A percentile compares a stretch with the other conserved stretches of the same genome.
phyloP scores from a whole-genome alignment of 2,113 vertebrate genomes.

The Embiotoca jacksoni region DNA sequence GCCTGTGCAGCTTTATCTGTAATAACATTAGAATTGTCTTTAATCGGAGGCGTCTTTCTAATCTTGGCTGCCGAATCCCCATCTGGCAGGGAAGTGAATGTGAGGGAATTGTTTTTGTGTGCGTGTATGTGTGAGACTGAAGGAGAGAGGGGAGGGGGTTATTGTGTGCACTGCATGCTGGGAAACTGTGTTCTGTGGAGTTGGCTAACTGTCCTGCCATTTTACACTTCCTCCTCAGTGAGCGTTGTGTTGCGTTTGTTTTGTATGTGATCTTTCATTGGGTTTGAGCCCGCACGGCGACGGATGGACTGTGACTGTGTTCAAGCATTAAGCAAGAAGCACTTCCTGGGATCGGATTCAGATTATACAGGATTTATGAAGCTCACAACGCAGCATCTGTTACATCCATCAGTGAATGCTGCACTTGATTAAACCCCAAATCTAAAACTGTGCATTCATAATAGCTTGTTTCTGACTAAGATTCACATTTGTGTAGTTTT shows the following conservation, averaged over 20 bases:
- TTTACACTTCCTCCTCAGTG: constrained; percentile 61
- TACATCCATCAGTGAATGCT: constrained; percentile 41
- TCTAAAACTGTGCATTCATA: not conserved
- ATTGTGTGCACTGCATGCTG: constrained; percentile 71
- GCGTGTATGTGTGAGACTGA: constrained; percentile 11
- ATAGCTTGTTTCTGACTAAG: not conserved
- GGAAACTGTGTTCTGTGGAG: constrained; percentile 72
- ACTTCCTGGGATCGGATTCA: constrained; percentile 58
- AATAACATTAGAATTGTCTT: constrained; percentile 63
- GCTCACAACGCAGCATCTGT: constrained; percentile 60
- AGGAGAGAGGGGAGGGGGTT: constrained; percentile 46
- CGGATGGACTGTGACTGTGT: constrained; percentile 7
- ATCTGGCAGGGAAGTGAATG: constrained; percentile 68
- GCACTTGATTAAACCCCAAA: constrained; percentile 18
- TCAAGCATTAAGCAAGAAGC: constrained; percentile 54
- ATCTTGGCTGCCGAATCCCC: constrained; percentile 69
- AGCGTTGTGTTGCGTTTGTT: not conserved
- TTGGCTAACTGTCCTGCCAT: constrained; percentile 72
- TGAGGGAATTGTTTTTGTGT: constrained; percentile 69
- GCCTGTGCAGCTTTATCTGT: constrained; percentile 50
- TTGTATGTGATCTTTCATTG: constrained; percentile 7
- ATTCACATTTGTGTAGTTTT: too few species aligned
- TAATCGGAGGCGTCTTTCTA: constrained; percentile 69
- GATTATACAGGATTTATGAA: constrained; percentile 78
- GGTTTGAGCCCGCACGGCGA: not conserved